phyloP scores from a whole-genome alignment of 2,113 vertebrate genomes.

The Carassius carassius region DNA sequence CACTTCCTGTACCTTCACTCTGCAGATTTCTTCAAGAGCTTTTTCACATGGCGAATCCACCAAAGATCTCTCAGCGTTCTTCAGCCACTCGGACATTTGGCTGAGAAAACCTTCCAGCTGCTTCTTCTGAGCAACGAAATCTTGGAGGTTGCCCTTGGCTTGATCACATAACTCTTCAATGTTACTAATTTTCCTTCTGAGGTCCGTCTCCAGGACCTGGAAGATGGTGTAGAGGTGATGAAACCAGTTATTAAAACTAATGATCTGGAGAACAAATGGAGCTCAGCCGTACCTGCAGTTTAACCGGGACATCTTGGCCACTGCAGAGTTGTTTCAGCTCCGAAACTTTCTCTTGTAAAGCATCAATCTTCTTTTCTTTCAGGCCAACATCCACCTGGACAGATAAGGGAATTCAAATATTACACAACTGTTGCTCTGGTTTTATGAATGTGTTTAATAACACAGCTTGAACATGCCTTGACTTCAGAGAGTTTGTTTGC shows the following conservation, averaged over 20 bases:
- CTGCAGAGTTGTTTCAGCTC: conserved; percentile 82
- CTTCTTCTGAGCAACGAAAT: conserved; percentile 83
- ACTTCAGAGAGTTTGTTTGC: conserved; percentile 78
- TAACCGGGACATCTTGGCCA: conserved; percentile 81
- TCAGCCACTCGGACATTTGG: conserved; percentile 82
- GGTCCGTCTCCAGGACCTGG: conserved; percentile 88
- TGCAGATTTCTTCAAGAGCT: conserved; percentile 83
- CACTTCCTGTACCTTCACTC: conserved; percentile 82
- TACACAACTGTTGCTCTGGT: conserved; percentile 6
- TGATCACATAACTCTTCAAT: conserved; percentile 83
- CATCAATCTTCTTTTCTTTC: conserved; percentile 82
- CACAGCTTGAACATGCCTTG: conserved; percentile 74
- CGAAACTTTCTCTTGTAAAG: conserved; percentile 81
- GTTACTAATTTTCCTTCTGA: conserved; percentile 84
- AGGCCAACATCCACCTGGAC: conserved; percentile 80
- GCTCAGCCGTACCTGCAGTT: conserved; percentile 82
- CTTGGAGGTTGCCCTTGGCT: conserved; percentile 80
- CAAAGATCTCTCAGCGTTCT: conserved; percentile 80
- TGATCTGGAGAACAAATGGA: not conserved
- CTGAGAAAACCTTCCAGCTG: conserved; percentile 84
- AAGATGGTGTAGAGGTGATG: not conserved
- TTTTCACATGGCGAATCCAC: conserved; percentile 71
- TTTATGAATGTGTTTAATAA: conserved; percentile 1
- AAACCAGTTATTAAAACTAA: not conserved
- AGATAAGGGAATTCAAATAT: conserved; percentile 6